Evolutionary conservation across 2,113 vertebrate genomes (phyloP).

Genomic region (Emydocephalus ijimae): DNA sequence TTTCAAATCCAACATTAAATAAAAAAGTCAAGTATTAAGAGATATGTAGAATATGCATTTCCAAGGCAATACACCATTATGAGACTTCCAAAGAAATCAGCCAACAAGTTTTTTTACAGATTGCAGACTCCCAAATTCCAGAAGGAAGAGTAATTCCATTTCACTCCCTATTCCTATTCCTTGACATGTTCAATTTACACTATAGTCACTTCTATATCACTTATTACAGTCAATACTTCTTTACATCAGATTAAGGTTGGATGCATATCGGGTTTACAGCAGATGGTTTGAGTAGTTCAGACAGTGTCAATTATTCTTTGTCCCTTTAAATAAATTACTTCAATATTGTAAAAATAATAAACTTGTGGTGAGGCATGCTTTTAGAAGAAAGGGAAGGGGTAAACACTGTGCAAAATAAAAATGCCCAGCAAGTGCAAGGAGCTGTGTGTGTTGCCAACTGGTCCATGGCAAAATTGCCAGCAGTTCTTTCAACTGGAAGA

Average conservation of each 20-base stretch:
- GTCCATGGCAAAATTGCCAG: conserved; percentile 49
- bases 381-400: not conserved
- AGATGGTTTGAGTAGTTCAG: conserved; percentile 45
- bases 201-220: conserved; percentile 16
- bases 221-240: conserved; percentile 37
- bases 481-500: conserved; percentile 43
- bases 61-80: conserved; percentile 31
- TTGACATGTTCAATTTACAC: not conserved
- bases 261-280: conserved; percentile 27
- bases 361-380: not conserved
- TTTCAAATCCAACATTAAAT: conserved; percentile 29
- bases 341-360: conserved; percentile 53
- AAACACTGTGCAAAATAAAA: conserved; percentile 41
- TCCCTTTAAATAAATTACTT: conserved; percentile 43
- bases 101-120: conserved; percentile 40
- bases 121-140: conserved; percentile 1
- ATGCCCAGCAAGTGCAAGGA: conserved; percentile 54
- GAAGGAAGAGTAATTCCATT: conserved; percentile 11
- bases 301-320: conserved; percentile 20
- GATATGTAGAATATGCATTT: conserved; percentile 16
- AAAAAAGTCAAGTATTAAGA: conserved; percentile 29
- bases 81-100: conserved; percentile 35
- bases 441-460: conserved; percentile 32
- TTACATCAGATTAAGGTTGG: conserved; percentile 19
- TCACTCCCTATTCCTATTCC: not conserved